Evolutionary conservation across 2,113 vertebrate species (phyloP).

Genomic region (Crotalus helleri): DNA sequence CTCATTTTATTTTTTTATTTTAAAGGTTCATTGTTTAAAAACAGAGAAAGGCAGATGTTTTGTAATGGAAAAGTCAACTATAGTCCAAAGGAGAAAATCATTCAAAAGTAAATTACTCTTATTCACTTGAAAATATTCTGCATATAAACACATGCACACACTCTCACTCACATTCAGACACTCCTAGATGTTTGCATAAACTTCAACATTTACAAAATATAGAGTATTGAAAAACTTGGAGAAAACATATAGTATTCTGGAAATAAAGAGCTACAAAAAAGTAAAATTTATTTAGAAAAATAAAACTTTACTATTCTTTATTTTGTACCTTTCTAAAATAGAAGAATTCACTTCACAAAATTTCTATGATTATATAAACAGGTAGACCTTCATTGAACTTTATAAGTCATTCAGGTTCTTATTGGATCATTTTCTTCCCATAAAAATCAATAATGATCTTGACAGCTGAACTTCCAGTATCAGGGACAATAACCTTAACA

Average conservation of each 20-base stretch:
- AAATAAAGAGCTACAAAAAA: background rate
- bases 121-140: background rate
- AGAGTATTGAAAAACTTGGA: background rate
- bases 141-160: background rate
- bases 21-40: background rate
- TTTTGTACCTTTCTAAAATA: background rate
- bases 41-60: background rate
- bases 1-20: background rate
- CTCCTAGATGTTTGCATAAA: background rate
- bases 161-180: background rate
- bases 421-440: background rate
- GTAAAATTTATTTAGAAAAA: background rate
- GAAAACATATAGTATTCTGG: background rate
- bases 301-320: background rate
- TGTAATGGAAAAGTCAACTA: slow-evolving; percentile 26
- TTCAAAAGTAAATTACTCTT: background rate
- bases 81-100: slow-evolving; percentile 1
- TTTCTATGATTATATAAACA: background rate
- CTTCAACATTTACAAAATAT: background rate
- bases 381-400: background rate
- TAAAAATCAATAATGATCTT: background rate
- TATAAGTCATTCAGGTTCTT: background rate
- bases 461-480: background rate
- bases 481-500: background rate
- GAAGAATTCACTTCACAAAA: background rate